phyloP scores from a whole-genome alignment of 2,797 vertebrate genomes.

The Epinephelus malabaricus region DNA sequence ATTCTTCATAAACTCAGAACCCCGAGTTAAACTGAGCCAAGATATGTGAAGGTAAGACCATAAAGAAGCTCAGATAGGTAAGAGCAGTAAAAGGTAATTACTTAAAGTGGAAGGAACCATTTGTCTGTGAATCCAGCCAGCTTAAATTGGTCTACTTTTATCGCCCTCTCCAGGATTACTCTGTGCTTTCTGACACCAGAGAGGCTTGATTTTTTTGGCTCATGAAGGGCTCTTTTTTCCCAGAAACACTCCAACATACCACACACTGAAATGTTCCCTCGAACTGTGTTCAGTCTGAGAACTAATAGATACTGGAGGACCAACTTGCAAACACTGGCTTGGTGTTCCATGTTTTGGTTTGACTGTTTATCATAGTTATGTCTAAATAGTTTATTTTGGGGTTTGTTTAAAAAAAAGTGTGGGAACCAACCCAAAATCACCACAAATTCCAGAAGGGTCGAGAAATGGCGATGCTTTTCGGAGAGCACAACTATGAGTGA shows the following conservation, averaged over 20 bases:
- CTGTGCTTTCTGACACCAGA: slow-evolving; percentile 49
- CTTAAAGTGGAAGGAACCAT: slow-evolving; percentile 66
- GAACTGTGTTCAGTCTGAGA: slow-evolving; percentile 25
- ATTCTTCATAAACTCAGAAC: slow-evolving; percentile 67
- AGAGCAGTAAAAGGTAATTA: slow-evolving; percentile 53
- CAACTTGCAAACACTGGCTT: slow-evolving; percentile 28
- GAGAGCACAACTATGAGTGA: slow-evolving; percentile 41
- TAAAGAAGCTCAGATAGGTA: slow-evolving; percentile 45
- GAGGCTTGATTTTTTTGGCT: slow-evolving; percentile 36
- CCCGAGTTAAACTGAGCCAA: slow-evolving; percentile 60
- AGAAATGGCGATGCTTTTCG: slow-evolving; percentile 5
- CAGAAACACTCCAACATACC: slow-evolving; percentile 9
- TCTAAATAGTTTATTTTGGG: slow-evolving; percentile 33
- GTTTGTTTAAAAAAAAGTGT: slow-evolving; percentile 27
- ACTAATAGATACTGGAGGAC: slow-evolving; percentile 27
- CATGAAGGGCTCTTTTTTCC: slow-evolving; percentile 4
- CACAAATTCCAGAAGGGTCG: slow-evolving; percentile 34
- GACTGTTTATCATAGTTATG: slow-evolving; percentile 43
- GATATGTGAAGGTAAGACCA: slow-evolving; percentile 40
- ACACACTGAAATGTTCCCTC: slow-evolving; percentile 36
- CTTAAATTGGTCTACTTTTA: slow-evolving; percentile 65
- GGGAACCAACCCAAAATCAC: slow-evolving; percentile 51
- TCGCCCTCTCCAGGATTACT: slow-evolving; percentile 56
- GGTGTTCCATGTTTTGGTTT: slow-evolving; percentile 22
- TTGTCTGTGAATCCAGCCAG: slow-evolving; percentile 58